Conservation (phyloP, 2,113 vertebrate species). For the Zapornia atra region DNA sequence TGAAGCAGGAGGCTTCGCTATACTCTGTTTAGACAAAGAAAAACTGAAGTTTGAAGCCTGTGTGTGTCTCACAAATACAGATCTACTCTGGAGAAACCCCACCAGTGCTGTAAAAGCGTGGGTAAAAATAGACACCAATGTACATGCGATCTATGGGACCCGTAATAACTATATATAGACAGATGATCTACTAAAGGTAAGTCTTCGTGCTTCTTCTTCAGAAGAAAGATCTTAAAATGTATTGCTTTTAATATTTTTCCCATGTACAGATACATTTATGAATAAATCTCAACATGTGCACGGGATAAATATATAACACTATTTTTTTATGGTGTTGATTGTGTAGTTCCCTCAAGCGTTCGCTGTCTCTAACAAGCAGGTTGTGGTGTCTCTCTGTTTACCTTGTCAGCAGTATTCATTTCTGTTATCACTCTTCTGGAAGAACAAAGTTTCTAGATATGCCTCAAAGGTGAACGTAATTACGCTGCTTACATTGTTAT, state of each 20-base stretch:
- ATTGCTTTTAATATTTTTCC: not conserved
- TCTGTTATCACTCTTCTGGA: conserved; percentile 64
- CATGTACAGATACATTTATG: not conserved
- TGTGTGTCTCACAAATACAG: not conserved
- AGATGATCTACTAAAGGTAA: not conserved
- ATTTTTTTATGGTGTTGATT: not conserved
- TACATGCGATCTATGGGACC: not conserved
- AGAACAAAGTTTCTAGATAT: conserved; percentile 60
- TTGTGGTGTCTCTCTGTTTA: conserved; percentile 42
- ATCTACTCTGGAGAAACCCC: not conserved
- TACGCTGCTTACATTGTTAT: conserved; percentile 57
- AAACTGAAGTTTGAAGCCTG: not conserved
- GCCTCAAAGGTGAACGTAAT: conserved; percentile 59
- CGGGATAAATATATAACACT: not conserved
- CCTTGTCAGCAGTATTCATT: conserved; percentile 49
- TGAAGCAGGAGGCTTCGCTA: not conserved
- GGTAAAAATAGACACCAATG: not conserved
- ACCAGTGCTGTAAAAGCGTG: not conserved
- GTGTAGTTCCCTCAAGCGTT: conserved; percentile 16
- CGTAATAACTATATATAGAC: not conserved
- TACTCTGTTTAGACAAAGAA: not conserved
- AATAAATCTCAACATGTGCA: not conserved
- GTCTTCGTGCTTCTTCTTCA: not conserved
- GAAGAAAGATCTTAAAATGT: not conserved
- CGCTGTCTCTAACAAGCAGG: conserved; percentile 39